phyloP scores from a whole-genome alignment of 2,888 invertebrate genomes.

The Calephelis perditalis region DNA sequence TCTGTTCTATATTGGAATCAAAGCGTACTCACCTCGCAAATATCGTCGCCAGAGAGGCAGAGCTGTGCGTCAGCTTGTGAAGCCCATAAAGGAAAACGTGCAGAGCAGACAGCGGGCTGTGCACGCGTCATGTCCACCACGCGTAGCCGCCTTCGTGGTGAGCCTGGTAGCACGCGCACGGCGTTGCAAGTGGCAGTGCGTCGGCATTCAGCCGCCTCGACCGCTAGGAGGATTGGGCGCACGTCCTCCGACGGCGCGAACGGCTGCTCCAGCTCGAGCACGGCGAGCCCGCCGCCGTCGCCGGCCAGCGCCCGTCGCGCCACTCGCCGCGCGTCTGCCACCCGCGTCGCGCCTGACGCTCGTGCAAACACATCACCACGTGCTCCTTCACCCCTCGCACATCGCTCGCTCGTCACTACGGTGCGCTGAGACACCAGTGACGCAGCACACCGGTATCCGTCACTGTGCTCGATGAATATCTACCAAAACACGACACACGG shows the following conservation, averaged over 20 bases:
- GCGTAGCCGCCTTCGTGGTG: no score
- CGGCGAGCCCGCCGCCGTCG: background rate
- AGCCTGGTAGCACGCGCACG: no score
- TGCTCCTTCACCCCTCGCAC: background rate
- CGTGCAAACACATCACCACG: background rate
- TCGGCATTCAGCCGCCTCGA: background rate
- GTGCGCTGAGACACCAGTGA: conserved; percentile 3
- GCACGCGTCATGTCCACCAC: no score
- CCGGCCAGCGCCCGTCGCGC: conserved; percentile 1
- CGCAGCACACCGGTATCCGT: conserved; percentile 1
- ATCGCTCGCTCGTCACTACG: conserved; percentile 2
- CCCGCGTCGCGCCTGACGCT: background rate
- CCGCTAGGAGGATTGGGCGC: background rate
- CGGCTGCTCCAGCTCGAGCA: background rate
- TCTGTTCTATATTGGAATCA: no score
- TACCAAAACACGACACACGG: background rate
- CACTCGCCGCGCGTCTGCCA: background rate
- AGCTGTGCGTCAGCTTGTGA: no score
- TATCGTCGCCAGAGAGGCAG: no score
- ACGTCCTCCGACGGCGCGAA: background rate
- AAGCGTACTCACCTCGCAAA: no score
- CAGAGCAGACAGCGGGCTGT: no score
- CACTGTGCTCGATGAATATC: conserved; percentile 4
- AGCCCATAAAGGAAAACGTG: no score
- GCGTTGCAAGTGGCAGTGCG: no score